Conservation (phyloP, 2,888 invertebrate genomes). For the Zeuzera pyrina region DNA sequence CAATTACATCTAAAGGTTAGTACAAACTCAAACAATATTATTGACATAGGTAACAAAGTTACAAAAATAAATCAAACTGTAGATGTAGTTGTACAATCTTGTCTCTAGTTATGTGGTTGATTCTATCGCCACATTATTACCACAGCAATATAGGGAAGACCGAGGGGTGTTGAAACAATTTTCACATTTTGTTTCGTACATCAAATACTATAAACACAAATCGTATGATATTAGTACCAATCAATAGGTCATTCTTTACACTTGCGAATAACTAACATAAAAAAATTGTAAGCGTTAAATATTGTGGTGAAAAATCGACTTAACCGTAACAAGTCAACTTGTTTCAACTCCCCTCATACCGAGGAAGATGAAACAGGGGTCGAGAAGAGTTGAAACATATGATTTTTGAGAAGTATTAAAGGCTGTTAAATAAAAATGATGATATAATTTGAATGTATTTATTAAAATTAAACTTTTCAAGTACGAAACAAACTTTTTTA, state of each 20-base stretch:
- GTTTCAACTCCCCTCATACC: conserved; percentile 8
- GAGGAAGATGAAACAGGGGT: conserved; percentile 7
- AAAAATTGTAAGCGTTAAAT: conserved; percentile 5
- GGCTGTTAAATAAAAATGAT: too few species aligned
- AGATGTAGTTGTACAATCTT: too few species aligned
- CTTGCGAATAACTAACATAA: neutral
- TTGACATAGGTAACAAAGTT: too few species aligned
- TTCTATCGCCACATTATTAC: too few species aligned
- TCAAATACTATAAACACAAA: too few species aligned
- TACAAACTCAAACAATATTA: too few species aligned
- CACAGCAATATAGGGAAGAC: conserved; percentile 1
- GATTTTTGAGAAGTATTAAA: neutral
- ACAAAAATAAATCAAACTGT: too few species aligned
- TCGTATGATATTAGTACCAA: neutral
- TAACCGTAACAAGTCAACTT: conserved; percentile 2
- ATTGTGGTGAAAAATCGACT: neutral
- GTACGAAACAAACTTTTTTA: too few species aligned
- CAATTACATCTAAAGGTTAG: too few species aligned
- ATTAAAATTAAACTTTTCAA: too few species aligned
- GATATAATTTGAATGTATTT: too few species aligned
- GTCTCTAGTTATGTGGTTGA: too few species aligned
- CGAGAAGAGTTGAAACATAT: conserved; percentile 5
- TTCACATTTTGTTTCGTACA: conserved; percentile 1
- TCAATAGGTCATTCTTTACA: neutral
- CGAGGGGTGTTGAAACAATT: conserved; percentile 3